A percentile compares a stretch with the other conserved stretches of the same genome.
Conservation (phyloP, 1,140 invertebrate species). For the Sminthurides bifidus region DNA sequence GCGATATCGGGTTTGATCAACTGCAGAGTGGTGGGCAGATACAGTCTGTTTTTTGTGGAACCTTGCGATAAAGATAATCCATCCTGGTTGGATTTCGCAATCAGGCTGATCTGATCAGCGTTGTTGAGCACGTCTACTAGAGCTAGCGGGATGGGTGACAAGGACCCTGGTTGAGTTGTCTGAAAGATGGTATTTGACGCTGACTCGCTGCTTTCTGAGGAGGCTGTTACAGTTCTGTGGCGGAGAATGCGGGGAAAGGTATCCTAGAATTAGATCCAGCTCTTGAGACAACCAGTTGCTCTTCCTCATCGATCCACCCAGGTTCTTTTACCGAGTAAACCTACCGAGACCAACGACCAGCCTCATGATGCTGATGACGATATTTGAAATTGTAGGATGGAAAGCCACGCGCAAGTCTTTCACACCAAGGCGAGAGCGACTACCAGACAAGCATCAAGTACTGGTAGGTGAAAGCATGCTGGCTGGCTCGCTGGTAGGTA, state of each 20-base stretch:
- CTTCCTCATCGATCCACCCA: slow-evolving; percentile 28
- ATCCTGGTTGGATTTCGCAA: no score
- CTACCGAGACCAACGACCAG: not conserved
- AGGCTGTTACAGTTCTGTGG: no score
- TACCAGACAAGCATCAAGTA: not conserved
- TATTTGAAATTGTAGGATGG: no score
- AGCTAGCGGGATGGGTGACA: not conserved
- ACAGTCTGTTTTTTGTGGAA: no score
- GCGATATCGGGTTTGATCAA: no score
- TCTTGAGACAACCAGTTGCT: slow-evolving; percentile 32
- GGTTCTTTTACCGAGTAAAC: no score
- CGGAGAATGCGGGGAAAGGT: not conserved
- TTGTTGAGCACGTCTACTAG: no score
- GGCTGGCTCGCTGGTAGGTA: not conserved
- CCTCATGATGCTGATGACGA: no score
- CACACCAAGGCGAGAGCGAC: not conserved
- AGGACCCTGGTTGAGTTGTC: not conserved
- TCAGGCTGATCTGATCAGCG: no score
- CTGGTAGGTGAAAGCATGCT: not conserved
- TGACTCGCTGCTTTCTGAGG: not conserved
- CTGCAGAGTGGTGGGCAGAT: no score
- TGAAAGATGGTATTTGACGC: not conserved
- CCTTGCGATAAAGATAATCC: no score
- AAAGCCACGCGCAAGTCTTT: not conserved
- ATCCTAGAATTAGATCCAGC: no score